A percentile compares a stretch with the other conserved stretches of the same genome.
Evolutionary conservation across 1,140 invertebrate species (phyloP).

Genomic region (Drosophila lini): DNA sequence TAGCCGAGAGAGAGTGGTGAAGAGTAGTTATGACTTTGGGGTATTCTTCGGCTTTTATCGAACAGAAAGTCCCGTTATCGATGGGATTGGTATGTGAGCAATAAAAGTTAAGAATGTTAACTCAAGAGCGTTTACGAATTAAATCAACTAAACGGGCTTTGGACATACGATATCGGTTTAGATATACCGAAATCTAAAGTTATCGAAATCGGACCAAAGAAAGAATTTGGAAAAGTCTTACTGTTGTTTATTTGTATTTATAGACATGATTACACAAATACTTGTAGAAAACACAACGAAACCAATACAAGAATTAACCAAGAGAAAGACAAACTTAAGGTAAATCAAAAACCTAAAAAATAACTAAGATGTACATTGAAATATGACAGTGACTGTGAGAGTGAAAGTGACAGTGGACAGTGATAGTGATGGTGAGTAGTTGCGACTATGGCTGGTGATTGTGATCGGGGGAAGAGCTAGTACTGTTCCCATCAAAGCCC

Average conservation of each 20-base stretch:
- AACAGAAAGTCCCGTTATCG: slow-evolving; percentile 19
- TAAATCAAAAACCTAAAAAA: slow-evolving; percentile 16
- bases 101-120: slow-evolving; percentile 23
- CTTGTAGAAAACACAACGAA: slow-evolving; percentile 11
- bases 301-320: not conserved
- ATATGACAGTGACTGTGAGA: slow-evolving; percentile 22
- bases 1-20: slow-evolving; percentile 64
- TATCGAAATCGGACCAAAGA: slow-evolving; percentile 10
- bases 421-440: slow-evolving; percentile 16
- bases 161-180: not conserved
- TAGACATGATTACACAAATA: slow-evolving; percentile 30
- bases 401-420: slow-evolving; percentile 6
- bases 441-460: slow-evolving; percentile 10
- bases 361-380: slow-evolving; percentile 10
- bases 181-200: not conserved
- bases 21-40: slow-evolving; percentile 51
- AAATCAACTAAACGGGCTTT: slow-evolving; percentile 8
- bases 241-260: not conserved
- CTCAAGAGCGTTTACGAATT: slow-evolving; percentile 17
- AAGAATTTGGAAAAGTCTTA: not conserved
- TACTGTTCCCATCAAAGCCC: slow-evolving; percentile 33
- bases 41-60: slow-evolving; percentile 11
- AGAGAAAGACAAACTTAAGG: not conserved
- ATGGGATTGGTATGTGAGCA: slow-evolving; percentile 28
- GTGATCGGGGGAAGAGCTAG: slow-evolving; percentile 3